Conservation (phyloP, 2,797 vertebrate species). For the Leontocebus nigricollis region DNA sequence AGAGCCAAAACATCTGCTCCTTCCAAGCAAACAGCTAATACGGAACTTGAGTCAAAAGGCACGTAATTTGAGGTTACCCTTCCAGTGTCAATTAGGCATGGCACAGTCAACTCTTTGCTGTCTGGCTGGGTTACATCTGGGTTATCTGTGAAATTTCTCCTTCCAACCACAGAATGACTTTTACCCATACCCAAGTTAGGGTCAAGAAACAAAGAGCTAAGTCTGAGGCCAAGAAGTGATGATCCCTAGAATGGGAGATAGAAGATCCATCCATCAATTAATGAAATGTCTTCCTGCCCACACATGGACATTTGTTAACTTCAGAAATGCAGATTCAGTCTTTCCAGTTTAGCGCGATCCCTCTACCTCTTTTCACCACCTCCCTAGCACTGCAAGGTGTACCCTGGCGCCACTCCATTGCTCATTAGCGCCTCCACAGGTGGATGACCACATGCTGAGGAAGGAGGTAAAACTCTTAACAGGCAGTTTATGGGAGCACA, state of each 20-base stretch:
- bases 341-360: not conserved
- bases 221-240: not conserved
- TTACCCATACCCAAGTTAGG: not conserved
- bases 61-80: slow-evolving; percentile 63
- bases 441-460: not conserved
- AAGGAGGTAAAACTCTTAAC: slow-evolving; percentile 29
- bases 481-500: not conserved
- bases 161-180: slow-evolving; percentile 24
- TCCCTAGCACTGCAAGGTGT: not conserved
- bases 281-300: not conserved
- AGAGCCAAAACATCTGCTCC: slow-evolving; percentile 86
- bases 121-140: slow-evolving; percentile 32
- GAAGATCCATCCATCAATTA: not conserved
- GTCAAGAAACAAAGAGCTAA: slow-evolving; percentile 34
- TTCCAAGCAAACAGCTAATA: slow-evolving; percentile 77
- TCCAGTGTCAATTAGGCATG: slow-evolving; percentile 68
- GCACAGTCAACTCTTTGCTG: slow-evolving; percentile 67
- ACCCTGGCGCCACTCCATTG: not conserved
- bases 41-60: slow-evolving; percentile 77
- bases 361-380: not conserved
- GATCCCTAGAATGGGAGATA: not conserved
- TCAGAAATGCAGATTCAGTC: not conserved
- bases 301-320: not conserved
- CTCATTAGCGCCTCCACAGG: not conserved
- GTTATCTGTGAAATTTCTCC: slow-evolving; percentile 62